These are phyloP conservation scores for Ecdyonurus torrentis DNA, from an alignment of 2,888 invertebrate species.

Conservation along the genomic window DNA sequence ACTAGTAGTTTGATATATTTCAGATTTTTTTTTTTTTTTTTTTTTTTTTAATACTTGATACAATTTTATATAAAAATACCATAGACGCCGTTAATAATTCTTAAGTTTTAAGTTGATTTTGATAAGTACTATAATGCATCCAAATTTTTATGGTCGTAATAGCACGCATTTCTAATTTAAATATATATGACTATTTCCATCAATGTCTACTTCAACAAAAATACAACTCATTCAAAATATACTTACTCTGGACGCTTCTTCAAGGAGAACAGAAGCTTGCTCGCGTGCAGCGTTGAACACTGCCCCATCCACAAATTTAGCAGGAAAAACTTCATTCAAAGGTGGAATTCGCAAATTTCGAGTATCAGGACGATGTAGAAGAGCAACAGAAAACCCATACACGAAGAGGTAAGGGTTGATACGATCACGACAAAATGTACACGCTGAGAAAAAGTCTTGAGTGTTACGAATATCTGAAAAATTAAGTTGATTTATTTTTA, in stretches of 20 bases:
- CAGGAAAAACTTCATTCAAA: conserved; percentile 62
- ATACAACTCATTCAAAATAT: too few species aligned
- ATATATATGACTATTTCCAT: too few species aligned
- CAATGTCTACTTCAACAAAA: too few species aligned
- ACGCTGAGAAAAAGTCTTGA: conserved; percentile 52
- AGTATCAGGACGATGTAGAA: conserved; percentile 56
- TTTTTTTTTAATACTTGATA: too few species aligned
- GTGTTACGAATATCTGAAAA: conserved; percentile 47
- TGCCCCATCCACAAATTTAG: conserved; percentile 61
- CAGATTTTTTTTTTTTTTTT: too few species aligned
- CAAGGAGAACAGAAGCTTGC: conserved; percentile 39
- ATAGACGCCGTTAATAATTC: too few species aligned
- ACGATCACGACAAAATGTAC: conserved; percentile 51
- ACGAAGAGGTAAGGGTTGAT: conserved; percentile 68
- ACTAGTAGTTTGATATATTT: too few species aligned
- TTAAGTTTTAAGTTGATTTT: too few species aligned
- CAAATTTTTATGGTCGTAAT: too few species aligned
- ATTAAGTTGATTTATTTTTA: conserved; percentile 2
- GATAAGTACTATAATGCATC: too few species aligned
- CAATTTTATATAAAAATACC: too few species aligned
- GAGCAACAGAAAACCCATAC: conserved; percentile 57
- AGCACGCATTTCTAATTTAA: too few species aligned
- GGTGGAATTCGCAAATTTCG: conserved; percentile 51
- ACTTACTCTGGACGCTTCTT: not conserved
- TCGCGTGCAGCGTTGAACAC: conserved; percentile 52